Base-by-base conservation (phyloP, 1,140 invertebrate species). In the Psix sp. region DNA sequence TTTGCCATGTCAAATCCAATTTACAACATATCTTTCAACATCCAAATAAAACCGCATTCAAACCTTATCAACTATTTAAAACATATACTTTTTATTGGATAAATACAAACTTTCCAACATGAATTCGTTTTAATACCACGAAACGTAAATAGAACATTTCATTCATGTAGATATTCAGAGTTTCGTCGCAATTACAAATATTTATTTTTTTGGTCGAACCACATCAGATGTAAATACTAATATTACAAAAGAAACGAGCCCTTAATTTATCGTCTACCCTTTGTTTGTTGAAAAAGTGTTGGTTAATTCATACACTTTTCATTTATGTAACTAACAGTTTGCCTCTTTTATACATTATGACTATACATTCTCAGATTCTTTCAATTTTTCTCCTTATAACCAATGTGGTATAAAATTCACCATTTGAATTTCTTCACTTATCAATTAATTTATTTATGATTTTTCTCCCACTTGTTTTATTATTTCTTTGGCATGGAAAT, bases 31-130 rank as follows among this genome's bases (percentile, higher is more conserved):
- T 70, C 21, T 35, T 70, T 70, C 51, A 74, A 75, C 43, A 68
- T 59, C 46, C 57, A 68, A 75, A 11, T 52, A 65, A 68, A 26
- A 57, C 38, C 60, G 39, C 56, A 71, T 71, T 66, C 49, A 56
- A 76, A 66, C 33, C 73, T 71, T 76, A 76, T 39, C 38, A 13
- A 60, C 66, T 76, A 75, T 38, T 70, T 62, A 71, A 71, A 76
- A 66, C 66, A 70, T 59, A 71, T 51, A 39, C 4, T 59, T 54
- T 43, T 39, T 39, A 21, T 42, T 10, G 9, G 26, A 33, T 63
- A 35, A 45, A 70, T 66, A 67, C 51, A 62, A 66, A 38, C 18
- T 51, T 26, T 11, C 51, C 40, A 67, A 67, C 56, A 42, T 42
- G 48, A 5, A 46, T 65, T 59, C 11, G 5, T 62, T n/a, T 39